Evolutionary conservation across 2,113 vertebrate species (phyloP), one percentile per base, ranked within the genome.

Genomic region (Oplegnathus fasciatus): DNA sequence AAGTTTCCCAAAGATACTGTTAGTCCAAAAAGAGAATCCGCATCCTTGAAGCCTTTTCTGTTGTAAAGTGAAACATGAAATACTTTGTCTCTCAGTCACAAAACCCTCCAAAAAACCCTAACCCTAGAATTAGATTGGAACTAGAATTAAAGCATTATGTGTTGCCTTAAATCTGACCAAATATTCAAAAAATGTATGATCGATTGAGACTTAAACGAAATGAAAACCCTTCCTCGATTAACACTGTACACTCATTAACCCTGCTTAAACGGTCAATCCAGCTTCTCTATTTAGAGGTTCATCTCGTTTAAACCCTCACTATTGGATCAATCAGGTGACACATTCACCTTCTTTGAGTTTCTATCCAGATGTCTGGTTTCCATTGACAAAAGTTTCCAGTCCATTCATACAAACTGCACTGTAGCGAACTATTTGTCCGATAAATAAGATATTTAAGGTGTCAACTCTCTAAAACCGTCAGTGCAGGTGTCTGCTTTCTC

Each of bases 371-470:
- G 83, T 69, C 81, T 17, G 13, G 30, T 55, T 85, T 82, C 75
- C 85, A 86, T 90, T 90, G 71, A 82, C 67, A 81, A 66, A 81
- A 30, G 62, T 34, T n/a, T 14, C 9, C 28, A 11, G 55, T 13
- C 32, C 32, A 79, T 67, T 87, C 60, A 76, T 58, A 10, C 7
- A 18, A 0, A 26, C 18, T 28, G 26, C 3, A 4, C 18, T 73
- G 28, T 1, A 10, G 37, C 86, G 67, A 42, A 0, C 64, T 46
- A 4, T 54, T 60, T 57, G 13, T 44, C 30, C 14, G 11, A 61
- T 9, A 24, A 17, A 14, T 18, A 1, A 48, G 24, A 32, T 50
- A 22, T 80, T 67, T 42, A 24, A 46, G 54, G 37, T 20, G 26
- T 62, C 58, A 72, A 34, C 9, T 6, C 6, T 24, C 13, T 78